Evolutionary conservation across 2,113 vertebrate genomes (phyloP).

Genomic region (Scopus umbretta): DNA sequence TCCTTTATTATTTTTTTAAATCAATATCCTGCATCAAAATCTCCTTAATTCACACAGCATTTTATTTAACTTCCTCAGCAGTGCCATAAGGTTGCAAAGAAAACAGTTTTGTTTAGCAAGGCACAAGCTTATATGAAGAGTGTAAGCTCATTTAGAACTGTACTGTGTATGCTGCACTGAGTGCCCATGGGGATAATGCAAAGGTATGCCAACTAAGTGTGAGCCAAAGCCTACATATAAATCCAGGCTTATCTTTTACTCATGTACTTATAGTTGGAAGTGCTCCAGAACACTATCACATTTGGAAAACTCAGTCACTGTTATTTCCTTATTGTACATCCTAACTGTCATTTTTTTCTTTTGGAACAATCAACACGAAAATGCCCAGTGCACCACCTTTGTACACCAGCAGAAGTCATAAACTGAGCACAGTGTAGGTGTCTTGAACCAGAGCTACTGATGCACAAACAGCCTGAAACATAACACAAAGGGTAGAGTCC

Average conservation of each 20-base stretch:
- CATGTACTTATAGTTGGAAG: not conserved
- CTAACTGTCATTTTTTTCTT: not conserved
- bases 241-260: not conserved
- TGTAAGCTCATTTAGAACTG: not conserved
- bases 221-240: not conserved
- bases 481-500: not conserved
- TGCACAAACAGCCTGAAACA: not conserved
- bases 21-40: not conserved
- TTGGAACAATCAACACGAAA: not conserved
- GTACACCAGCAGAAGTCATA: not conserved
- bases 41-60: not conserved
- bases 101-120: not conserved
- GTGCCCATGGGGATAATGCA: not conserved
- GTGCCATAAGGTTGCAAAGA: not conserved
- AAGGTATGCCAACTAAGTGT: not conserved
- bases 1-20: not conserved
- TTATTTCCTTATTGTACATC: not conserved
- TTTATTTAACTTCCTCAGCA: not conserved
- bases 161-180: fast-evolving
- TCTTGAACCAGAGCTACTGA: not conserved
- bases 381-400: not conserved
- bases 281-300: not conserved
- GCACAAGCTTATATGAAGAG: not conserved
- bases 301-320: not conserved
- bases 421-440: not conserved